Evolutionary conservation across 2,797 vertebrate species (phyloP).

Genomic region (Halcyon chelicuti): DNA sequence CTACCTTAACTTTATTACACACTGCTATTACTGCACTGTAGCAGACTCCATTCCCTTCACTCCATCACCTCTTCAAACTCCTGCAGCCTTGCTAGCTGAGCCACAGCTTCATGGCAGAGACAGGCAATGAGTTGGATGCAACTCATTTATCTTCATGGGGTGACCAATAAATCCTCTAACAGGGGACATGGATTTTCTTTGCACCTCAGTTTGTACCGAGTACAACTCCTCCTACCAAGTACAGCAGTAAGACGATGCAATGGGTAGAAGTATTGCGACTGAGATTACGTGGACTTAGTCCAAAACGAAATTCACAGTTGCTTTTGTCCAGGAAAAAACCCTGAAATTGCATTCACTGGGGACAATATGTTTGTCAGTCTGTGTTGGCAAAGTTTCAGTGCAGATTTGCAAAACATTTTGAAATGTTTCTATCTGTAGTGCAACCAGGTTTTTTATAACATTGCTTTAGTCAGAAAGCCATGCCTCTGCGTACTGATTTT

Average conservation of each 20-base stretch:
- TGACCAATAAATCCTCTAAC: neutral
- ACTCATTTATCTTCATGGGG: neutral
- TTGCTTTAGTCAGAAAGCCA: neutral
- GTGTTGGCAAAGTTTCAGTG: neutral
- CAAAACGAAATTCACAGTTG: neutral
- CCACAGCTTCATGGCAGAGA: neutral
- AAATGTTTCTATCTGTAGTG: neutral
- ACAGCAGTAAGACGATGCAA: neutral
- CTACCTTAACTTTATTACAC: neutral
- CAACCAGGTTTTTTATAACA: neutral
- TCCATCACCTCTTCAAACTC: neutral
- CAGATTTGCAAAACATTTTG: neutral
- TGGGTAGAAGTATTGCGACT: neutral
- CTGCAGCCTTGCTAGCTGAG: neutral
- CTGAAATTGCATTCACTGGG: neutral
- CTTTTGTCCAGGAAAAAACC: neutral
- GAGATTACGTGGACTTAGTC: neutral
- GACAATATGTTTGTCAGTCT: neutral
- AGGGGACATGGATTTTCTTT: neutral
- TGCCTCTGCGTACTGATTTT: neutral
- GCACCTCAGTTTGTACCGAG: neutral
- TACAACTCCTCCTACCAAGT: neutral
- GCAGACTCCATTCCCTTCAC: neutral
- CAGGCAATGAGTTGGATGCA: neutral
- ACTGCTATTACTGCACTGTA: neutral